A percentile compares a stretch with the other conserved stretches of the same genome.
Evolutionary conservation across 35 echinoderm and acorn worm species (phyloP).

Genomic region (Strongylocentrotus purpuratus): DNA sequence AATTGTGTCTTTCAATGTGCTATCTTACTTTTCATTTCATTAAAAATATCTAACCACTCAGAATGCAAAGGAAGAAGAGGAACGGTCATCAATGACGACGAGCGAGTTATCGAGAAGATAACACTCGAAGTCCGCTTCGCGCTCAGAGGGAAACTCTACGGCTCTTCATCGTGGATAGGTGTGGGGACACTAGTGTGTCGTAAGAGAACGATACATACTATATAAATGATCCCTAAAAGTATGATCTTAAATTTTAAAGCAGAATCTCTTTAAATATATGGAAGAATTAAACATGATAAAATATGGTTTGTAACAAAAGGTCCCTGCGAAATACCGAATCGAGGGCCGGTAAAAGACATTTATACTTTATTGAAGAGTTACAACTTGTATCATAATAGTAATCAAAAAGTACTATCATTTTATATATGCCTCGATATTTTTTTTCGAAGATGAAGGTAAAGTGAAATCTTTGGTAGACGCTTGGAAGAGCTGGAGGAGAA

Average conservation of each 20-base stretch:
- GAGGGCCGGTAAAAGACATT: too few relatives aligned
- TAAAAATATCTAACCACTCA: constrained; percentile 51
- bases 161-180: too few relatives aligned
- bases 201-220: constrained; percentile 65
- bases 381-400: neutral
- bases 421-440: neutral
- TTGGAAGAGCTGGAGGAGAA: too few relatives aligned
- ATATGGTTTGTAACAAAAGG: too few relatives aligned
- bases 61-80: constrained; percentile 60
- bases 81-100: constrained; percentile 77
- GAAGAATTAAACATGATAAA: neutral
- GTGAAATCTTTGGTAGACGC: neutral
- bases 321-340: too few relatives aligned
- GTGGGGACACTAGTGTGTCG: too few relatives aligned
- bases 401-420: neutral
- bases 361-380: too few relatives aligned
- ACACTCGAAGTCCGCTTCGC: too few relatives aligned
- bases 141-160: too few relatives aligned
- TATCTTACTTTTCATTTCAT: constrained; percentile 29
- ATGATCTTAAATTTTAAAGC: constrained; percentile 57
- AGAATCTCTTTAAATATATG: neutral
- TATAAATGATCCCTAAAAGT: constrained; percentile 87
- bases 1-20: too few relatives aligned
- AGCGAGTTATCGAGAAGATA: constrained; percentile 50
- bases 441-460: neutral